Conservation (phyloP, 2,888 invertebrate species). For the Orchestes rusci region DNA sequence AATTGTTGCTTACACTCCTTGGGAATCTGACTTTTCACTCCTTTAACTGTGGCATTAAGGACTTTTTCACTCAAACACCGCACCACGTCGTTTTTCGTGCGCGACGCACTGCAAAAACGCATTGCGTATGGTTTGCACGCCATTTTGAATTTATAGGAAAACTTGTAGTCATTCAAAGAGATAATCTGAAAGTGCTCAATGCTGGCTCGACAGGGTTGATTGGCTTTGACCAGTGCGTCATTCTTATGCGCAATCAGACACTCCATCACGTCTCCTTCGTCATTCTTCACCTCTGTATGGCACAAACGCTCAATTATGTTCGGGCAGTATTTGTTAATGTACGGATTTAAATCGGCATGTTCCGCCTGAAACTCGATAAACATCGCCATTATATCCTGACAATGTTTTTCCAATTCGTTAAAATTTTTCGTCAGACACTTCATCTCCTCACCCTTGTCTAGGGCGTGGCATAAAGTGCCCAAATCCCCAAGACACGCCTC, state of each 20-base stretch:
- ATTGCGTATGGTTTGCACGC: conserved; percentile 80
- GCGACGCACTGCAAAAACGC: conserved; percentile 60
- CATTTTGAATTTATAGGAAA: conserved; percentile 78
- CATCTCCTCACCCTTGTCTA: conserved; percentile 86
- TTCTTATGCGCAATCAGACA: conserved; percentile 91
- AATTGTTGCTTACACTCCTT: conserved; percentile 89
- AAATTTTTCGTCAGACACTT: conserved; percentile 83
- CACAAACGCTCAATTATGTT: conserved; percentile 74
- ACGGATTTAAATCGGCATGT: conserved; percentile 82
- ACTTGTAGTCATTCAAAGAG: conserved; percentile 81
- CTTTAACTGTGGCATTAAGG: conserved; percentile 77
- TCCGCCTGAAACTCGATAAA: conserved; percentile 81
- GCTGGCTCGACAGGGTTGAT: conserved; percentile 81
- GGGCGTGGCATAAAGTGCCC: conserved; percentile 72
- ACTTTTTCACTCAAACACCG: conserved; percentile 85
- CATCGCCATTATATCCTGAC: conserved; percentile 39
- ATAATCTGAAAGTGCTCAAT: conserved; percentile 97
- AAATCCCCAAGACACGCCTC: conserved; percentile 83
- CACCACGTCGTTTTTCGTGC: conserved; percentile 74
- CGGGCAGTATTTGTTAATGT: conserved; percentile 75
- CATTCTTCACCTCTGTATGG: conserved; percentile 59
- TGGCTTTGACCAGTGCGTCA: conserved; percentile 69
- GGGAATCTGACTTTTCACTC: conserved; percentile 69
- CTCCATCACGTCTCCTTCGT: conserved; percentile 87
- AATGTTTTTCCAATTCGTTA: conserved; percentile 59